Conservation (phyloP, 2,888 invertebrate genomes). For the Hirtodrosophila cameraria region DNA sequence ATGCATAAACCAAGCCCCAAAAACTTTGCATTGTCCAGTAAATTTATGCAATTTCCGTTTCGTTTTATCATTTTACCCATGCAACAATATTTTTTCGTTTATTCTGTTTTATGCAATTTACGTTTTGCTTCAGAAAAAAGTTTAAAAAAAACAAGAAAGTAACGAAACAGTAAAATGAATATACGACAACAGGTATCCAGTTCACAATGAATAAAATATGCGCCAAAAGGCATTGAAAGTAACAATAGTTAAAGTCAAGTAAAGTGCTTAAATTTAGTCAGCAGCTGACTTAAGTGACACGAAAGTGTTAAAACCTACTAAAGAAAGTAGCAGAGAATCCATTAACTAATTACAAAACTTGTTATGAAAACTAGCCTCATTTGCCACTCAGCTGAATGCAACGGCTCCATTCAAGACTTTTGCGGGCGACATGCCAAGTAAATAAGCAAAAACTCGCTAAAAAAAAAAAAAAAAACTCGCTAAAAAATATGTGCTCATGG, state of each 20-base stretch:
- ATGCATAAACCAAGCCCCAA: slow-evolving; percentile 33
- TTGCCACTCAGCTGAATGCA: slow-evolving; percentile 30
- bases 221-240: slow-evolving; percentile 50
- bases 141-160: not conserved
- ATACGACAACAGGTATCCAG: slow-evolving; percentile 12
- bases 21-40: slow-evolving; percentile 33
- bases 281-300: slow-evolving; percentile 18
- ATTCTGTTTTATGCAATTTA: slow-evolving; percentile 57
- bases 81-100: slow-evolving; percentile 37
- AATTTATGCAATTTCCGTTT: slow-evolving; percentile 70
- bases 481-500: slow-evolving; percentile 47
- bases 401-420: slow-evolving; percentile 44
- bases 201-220: slow-evolving; percentile 50
- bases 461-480: slow-evolving; percentile 38
- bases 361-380: slow-evolving; percentile 58
- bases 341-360: slow-evolving; percentile 78
- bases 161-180: slow-evolving; percentile 1
- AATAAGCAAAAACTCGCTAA: slow-evolving; percentile 23
- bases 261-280: slow-evolving; percentile 20
- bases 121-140: slow-evolving; percentile 22
- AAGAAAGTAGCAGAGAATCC: slow-evolving; percentile 43
- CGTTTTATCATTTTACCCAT: slow-evolving; percentile 32
- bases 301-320: not conserved
- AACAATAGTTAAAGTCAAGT: slow-evolving; percentile 15
- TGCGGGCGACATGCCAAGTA: slow-evolving; percentile 55